These are phyloP conservation scores for Ranitomeya imitator DNA, from an alignment of 2,113 vertebrate genomes.

Conservation along the genomic window DNA sequence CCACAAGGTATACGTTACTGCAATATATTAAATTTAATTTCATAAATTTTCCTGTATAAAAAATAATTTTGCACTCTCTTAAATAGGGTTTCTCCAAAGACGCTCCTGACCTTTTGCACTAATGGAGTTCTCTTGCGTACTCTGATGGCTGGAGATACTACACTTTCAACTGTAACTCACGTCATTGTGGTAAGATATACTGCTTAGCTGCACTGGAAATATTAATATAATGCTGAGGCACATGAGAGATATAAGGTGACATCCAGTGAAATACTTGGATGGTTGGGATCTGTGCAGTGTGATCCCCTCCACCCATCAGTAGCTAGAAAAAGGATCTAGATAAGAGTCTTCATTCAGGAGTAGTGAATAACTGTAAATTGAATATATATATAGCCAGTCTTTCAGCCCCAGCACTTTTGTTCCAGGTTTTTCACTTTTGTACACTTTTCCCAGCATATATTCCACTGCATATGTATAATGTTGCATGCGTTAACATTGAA, in stretches of 20 bases:
- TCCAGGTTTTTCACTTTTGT: too few species aligned
- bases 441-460: too few species aligned
- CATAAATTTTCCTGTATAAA: neutral
- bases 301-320: neutral
- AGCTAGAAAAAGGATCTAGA: neutral
- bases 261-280: too few species aligned
- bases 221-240: neutral
- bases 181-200: slow-evolving; percentile 88
- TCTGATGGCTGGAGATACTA: slow-evolving; percentile 85
- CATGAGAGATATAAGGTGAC: neutral
- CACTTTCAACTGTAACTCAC: slow-evolving; percentile 87
- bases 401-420: too few species aligned
- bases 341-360: too few species aligned
- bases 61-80: slow-evolving; percentile 10
- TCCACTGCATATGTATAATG: too few species aligned
- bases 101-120: slow-evolving; percentile 92
- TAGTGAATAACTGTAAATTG: too few species aligned
- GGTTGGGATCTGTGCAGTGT: too few species aligned
- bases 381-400: too few species aligned
- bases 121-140: slow-evolving; percentile 90
- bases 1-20: neutral
- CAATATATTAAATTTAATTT: neutral
- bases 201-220: neutral
- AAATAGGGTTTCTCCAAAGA: slow-evolving; percentile 91
- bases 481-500: too few species aligned